Evolutionary conservation across 1,140 invertebrate genomes (phyloP).

Genomic region (Heterodera carotae): DNA sequence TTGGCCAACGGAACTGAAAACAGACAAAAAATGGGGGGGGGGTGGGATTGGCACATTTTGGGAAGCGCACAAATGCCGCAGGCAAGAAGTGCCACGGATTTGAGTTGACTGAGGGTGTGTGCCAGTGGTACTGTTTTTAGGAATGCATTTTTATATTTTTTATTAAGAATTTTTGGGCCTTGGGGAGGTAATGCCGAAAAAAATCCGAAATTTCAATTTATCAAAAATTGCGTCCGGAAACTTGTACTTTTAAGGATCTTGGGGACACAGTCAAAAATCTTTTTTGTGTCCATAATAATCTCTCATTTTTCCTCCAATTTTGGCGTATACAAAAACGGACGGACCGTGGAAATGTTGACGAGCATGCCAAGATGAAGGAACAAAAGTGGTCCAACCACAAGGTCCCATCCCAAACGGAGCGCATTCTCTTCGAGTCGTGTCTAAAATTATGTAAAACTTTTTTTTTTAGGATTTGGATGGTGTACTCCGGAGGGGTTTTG

Average conservation of each 20-base stretch:
- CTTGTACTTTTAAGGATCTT: no score
- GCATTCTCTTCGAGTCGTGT: constrained; percentile 55
- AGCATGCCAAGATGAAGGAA: constrained; percentile 53
- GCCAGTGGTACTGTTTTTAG: neutral
- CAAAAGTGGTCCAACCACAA: constrained; percentile 55
- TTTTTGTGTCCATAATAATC: neutral
- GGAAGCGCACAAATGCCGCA: no score
- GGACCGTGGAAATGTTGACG: constrained; percentile 43
- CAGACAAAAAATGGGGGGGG: no score
- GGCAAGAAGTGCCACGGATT: no score
- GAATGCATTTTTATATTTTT: neutral
- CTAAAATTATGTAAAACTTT: constrained; percentile 60
- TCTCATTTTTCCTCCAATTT: neutral
- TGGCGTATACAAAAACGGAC: neutral
- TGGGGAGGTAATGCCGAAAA: neutral
- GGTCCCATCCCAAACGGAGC: constrained; percentile 51
- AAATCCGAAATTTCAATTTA: constrained; percentile 22
- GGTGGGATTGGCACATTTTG: neutral
- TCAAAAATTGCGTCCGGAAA: no score
- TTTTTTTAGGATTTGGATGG: no score
- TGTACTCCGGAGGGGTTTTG: no score
- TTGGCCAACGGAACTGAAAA: constrained; percentile 47
- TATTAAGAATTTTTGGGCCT: neutral
- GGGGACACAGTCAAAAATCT: neutral
- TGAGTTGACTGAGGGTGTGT: no score